phyloP scores from a whole-genome alignment of 2,797 vertebrate genomes.

The Melanotaenia maccullochi region DNA sequence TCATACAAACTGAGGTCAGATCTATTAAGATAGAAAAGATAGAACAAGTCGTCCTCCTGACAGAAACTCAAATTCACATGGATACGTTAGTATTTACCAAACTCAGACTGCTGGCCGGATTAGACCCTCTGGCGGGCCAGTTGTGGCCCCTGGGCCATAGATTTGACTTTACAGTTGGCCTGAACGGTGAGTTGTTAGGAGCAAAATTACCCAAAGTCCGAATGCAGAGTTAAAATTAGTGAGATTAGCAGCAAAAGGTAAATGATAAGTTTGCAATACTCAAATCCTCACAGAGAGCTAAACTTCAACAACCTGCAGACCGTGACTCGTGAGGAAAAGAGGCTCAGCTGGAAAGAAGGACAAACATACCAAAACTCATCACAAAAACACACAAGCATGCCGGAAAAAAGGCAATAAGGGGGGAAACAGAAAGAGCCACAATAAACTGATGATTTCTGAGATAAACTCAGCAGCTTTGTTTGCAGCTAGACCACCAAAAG shows the following conservation, averaged over 20 bases:
- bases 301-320: not conserved
- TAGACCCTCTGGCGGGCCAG: no score
- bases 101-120: no score
- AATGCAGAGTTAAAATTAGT: not conserved
- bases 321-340: not conserved
- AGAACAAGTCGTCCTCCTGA: no score
- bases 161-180: no score
- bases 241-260: not conserved
- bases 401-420: not conserved
- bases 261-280: not conserved
- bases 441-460: conserved; percentile 19
- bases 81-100: no score
- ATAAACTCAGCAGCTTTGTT: conserved; percentile 6
- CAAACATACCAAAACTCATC: conserved; percentile 27
- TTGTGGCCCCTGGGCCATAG: no score
- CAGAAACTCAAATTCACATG: no score
- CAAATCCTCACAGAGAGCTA: not conserved
- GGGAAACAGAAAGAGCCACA: conserved; percentile 16
- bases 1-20: no score
- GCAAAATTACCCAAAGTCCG: no score
- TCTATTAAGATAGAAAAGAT: no score
- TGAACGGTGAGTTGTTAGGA: no score
- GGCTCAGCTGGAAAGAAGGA: not conserved
- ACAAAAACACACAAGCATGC: conserved; percentile 36
- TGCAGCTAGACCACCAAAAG: not conserved